phyloP scores from a whole-genome alignment of 2,113 vertebrate species.

The Charadrius vociferus region DNA sequence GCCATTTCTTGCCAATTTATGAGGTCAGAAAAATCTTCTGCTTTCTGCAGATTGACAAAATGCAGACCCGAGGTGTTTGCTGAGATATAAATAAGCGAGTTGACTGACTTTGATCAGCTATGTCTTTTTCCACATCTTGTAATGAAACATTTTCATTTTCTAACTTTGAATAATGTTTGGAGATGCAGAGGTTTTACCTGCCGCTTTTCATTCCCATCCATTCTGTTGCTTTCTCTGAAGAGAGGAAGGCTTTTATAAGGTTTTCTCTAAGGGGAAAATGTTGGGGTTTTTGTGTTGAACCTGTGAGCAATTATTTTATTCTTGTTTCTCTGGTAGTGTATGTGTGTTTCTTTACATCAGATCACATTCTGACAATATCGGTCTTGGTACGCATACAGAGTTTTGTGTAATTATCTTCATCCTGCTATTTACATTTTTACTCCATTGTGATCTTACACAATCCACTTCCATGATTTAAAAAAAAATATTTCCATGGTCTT shows the following conservation, averaged over 20 bases:
- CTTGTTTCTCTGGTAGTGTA: neutral
- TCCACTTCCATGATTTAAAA: neutral
- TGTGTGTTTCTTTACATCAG: neutral
- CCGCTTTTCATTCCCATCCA: neutral
- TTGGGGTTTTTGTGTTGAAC: neutral
- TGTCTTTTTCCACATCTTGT: neutral
- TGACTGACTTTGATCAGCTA: neutral
- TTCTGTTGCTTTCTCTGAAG: neutral
- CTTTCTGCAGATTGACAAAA: neutral
- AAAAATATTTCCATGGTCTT: neutral
- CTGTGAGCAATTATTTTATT: neutral
- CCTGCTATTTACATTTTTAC: neutral
- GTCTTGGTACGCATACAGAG: neutral
- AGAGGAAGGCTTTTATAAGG: neutral
- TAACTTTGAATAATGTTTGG: neutral
- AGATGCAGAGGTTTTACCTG: neutral
- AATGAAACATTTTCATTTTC: conserved; percentile 11
- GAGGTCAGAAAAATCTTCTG: conserved; percentile 6
- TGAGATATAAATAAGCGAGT: neutral
- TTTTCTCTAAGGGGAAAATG: neutral
- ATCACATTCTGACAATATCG: neutral
- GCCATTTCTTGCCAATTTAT: neutral
- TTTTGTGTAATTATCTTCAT: neutral
- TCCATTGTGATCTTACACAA: neutral
- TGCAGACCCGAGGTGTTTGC: neutral